Conservation (phyloP, 1,140 invertebrate genomes). For the Trichonephila clavata region DNA sequence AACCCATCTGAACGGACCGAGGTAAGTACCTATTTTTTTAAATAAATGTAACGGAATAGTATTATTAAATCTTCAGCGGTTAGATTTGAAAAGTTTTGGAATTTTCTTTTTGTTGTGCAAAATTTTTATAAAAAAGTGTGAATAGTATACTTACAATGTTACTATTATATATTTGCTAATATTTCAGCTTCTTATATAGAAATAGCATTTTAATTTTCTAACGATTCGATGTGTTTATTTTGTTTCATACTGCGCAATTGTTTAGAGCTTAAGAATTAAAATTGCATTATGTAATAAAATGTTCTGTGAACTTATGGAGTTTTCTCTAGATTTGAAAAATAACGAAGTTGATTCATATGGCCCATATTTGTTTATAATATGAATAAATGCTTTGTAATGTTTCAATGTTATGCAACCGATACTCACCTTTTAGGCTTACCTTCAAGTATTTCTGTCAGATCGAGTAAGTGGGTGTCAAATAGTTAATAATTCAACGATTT, state of each 20-base stretch:
- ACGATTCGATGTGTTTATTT: constrained; percentile 6
- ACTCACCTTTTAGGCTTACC: constrained; percentile 50
- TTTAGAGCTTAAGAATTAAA: not conserved
- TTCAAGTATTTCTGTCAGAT: constrained; percentile 35
- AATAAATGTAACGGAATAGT: not conserved
- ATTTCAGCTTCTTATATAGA: not conserved
- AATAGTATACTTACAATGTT: not conserved
- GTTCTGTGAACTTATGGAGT: not conserved
- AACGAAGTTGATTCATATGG: not conserved
- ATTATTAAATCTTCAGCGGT: constrained; percentile 18
- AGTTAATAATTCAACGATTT: not conserved
- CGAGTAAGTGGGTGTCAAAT: constrained; percentile 49
- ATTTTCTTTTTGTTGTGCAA: not conserved
- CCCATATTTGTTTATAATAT: not conserved
- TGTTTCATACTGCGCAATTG: constrained; percentile 28
- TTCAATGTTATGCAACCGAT: constrained; percentile 4
- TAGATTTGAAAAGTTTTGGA: not conserved
- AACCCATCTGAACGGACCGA: constrained; percentile 81
- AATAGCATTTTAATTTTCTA: not conserved
- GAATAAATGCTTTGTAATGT: not conserved
- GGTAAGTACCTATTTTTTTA: constrained; percentile 79
- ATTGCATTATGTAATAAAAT: not conserved
- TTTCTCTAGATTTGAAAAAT: not conserved
- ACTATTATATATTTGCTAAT: not conserved
- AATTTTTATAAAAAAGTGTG: not conserved